Conservation (phyloP, 1,140 invertebrate genomes). For the Apocrypta bakeri region DNA sequence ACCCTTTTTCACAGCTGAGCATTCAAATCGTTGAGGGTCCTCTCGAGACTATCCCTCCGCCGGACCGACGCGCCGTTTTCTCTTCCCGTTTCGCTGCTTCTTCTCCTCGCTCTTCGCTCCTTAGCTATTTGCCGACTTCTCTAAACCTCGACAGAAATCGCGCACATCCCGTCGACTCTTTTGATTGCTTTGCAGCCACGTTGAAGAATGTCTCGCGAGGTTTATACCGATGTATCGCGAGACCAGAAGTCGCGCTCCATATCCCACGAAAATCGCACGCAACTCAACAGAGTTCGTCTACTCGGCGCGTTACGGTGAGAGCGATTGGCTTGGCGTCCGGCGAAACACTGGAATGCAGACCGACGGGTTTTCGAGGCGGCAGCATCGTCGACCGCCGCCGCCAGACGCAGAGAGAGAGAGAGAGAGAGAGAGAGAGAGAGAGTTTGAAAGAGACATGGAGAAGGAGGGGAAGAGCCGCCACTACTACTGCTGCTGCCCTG, state of each 20-base stretch:
- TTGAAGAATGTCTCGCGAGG: no score
- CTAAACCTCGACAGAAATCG: background rate
- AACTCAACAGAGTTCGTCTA: background rate
- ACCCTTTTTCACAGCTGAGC: background rate
- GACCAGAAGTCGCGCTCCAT: background rate
- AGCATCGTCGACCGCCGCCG: slow-evolving; percentile 46
- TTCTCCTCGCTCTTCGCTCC: no score
- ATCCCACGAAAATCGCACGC: background rate
- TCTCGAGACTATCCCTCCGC: background rate
- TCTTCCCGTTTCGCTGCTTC: background rate
- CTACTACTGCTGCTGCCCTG: background rate
- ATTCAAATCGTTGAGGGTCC: background rate
- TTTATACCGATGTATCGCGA: no score
- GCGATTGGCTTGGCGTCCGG: slow-evolving; percentile 53
- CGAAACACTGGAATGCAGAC: slow-evolving; percentile 62
- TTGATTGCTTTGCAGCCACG: no score
- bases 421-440: background rate
- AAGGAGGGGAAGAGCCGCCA: background rate
- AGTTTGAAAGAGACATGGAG: no score
- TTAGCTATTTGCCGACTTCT: background rate
- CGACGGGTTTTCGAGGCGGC: slow-evolving; percentile 58
- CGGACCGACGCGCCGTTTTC: background rate
- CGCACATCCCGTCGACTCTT: no score
- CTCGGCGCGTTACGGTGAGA: background rate
- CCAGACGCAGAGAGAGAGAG: background rate